phyloP scores from a whole-genome alignment of 2,113 vertebrate genomes.

The Bujurquina vittata region DNA sequence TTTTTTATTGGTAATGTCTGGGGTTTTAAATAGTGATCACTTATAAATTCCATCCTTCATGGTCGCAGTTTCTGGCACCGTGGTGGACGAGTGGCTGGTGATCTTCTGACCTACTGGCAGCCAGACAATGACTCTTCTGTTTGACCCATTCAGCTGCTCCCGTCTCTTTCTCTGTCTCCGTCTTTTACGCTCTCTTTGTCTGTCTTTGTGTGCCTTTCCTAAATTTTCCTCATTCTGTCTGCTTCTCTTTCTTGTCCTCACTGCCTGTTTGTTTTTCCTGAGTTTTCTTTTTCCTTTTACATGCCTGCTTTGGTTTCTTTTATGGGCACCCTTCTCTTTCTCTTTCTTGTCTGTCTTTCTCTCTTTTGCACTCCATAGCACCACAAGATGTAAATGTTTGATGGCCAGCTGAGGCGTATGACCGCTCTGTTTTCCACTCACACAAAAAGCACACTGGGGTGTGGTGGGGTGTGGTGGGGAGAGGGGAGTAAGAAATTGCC shows the following conservation, averaged over 20 bases:
- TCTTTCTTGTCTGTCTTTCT: conserved; percentile 13
- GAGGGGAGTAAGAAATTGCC: neutral
- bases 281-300: conserved; percentile 3
- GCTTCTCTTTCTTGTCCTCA: conserved; percentile 9
- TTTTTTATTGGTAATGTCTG: neutral
- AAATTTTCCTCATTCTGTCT: conserved; percentile 5
- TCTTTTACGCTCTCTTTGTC: conserved; percentile 40
- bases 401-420: conserved; percentile 46
- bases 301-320: conserved; percentile 29
- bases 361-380: conserved; percentile 31
- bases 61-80: conserved; percentile 12
- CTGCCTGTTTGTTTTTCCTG: neutral
- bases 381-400: conserved; percentile 69
- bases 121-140: conserved; percentile 66
- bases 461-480: neutral
- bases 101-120: conserved; percentile 63
- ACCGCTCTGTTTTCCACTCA: conserved; percentile 43
- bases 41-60: neutral
- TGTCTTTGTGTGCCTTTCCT: conserved; percentile 11
- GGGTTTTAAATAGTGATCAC: neutral
- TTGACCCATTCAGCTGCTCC: conserved; percentile 17
- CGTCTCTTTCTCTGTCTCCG: conserved; percentile 14
- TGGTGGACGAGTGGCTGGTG: conserved; percentile 35
- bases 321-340: conserved; percentile 1
- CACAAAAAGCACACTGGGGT: conserved; percentile 57